Conservation (phyloP, 2,797 vertebrate genomes). For the Mionectes olivaceus region DNA sequence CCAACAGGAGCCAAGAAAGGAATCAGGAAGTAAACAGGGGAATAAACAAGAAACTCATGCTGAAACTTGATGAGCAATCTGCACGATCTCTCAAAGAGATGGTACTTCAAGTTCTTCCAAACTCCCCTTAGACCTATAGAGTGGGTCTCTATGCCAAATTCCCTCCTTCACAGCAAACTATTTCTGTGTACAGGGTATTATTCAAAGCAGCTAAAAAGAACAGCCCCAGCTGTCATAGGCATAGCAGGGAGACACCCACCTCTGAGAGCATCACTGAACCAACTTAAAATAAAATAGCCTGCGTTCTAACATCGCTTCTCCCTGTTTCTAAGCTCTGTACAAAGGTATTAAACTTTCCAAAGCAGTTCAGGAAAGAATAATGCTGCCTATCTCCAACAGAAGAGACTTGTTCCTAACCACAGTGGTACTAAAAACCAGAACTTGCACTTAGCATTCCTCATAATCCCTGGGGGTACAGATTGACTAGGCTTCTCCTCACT, state of each 20-base stretch:
- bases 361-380: background rate
- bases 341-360: background rate
- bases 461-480: background rate
- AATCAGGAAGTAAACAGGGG: background rate
- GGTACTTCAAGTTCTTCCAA: constrained; percentile 43
- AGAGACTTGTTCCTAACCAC: background rate
- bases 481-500: background rate
- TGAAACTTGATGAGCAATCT: constrained; percentile 34
- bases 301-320: constrained; percentile 12
- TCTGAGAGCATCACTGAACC: constrained; percentile 37
- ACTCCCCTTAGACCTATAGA: constrained; percentile 36
- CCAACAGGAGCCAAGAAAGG: background rate
- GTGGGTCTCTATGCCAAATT: constrained; percentile 41
- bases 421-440: background rate
- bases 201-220: constrained; percentile 67
- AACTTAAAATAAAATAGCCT: constrained; percentile 42
- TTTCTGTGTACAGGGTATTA: constrained; percentile 58
- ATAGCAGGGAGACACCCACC: constrained; percentile 64
- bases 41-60: constrained; percentile 1
- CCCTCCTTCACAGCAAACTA: constrained; percentile 63
- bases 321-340: background rate
- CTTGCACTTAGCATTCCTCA: background rate
- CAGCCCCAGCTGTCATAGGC: constrained; percentile 66
- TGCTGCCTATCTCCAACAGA: background rate
- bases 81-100: background rate